Evolutionary conservation across 2,113 vertebrate genomes (phyloP).

Genomic region (Prunella himalayana): DNA sequence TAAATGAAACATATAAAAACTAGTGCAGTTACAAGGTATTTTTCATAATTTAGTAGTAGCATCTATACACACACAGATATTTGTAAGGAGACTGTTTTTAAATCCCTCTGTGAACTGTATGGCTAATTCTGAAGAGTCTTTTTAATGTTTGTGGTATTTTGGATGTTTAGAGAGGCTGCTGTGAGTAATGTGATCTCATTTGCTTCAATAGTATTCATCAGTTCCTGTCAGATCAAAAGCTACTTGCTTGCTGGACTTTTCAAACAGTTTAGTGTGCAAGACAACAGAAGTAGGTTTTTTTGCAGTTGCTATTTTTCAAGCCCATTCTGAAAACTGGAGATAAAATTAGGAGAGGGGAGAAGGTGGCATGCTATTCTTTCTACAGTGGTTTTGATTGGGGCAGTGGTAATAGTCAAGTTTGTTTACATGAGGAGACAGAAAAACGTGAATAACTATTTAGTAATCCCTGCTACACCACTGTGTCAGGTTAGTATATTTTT

Average conservation of each 20-base stretch:
- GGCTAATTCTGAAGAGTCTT: neutral
- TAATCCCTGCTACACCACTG: neutral
- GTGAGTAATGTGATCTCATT: neutral
- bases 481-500: neutral
- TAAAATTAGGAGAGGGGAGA: neutral
- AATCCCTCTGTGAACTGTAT: neutral
- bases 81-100: neutral
- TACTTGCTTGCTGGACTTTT: neutral
- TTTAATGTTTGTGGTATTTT: neutral
- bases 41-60: neutral
- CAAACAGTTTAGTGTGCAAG: neutral
- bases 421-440: neutral
- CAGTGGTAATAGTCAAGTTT: neutral
- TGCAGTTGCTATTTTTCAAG: neutral
- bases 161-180: neutral
- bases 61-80: neutral
- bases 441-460: neutral
- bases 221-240: neutral
- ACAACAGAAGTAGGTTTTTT: neutral
- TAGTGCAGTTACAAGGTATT: neutral
- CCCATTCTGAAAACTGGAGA: neutral
- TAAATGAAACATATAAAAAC: neutral
- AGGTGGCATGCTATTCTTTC: neutral
- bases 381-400: neutral
- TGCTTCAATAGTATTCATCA: neutral